Base-by-base conservation (phyloP, 1,140 invertebrate species). In the Mycetomoellerius zeteki region DNA sequence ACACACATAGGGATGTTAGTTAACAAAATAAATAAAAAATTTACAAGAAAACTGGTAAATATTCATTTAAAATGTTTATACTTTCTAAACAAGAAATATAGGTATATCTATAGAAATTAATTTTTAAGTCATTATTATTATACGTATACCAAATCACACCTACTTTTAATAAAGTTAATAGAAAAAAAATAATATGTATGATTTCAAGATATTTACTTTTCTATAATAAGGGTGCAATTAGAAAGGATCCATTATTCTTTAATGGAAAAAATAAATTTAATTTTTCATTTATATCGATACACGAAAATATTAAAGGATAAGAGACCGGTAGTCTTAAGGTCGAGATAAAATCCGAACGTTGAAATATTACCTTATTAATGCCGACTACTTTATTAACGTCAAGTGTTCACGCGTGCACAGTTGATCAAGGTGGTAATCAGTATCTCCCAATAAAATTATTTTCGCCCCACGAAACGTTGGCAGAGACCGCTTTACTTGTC, bases 371-470 rank as follows among this genome's bases (percentile, higher is more conserved):
- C 91, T 92, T 93, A 94, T 94, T 93, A 93, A 93, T 93, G 91
- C 91, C 92, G 92, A 95, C 94, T 92, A 92, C 94, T 95, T 95
- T 93, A 95, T 95, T 95, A 95, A 94, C 92, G 92, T 92, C 89
- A 84, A 75, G 80, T 65, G 84, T 84, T 90, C 88, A 86, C 91
- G 84, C 90, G 90, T 89, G 85, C 64, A 84, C 62, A 60, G 85
- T 67, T 88, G 87, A 58, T 87, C 71, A 65, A 75, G 77, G 69
- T 80, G 85, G 65, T 88, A 86, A 88, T 88, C 62, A 64, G 87
- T 84, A 91, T 73, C 76, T 12, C 64, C 6, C 67, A 77, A 85
- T 76, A 88, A 90, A 91, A 91, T 91, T 89, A 91, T 91, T 91
- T 86, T 65, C 27, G 24, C 81, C 24, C 24, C 58, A 24, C 47